These are phyloP conservation scores for Acanthococcus lagerstroemiae DNA, from an alignment of 2,888 invertebrate genomes.

Conservation along the genomic window DNA sequence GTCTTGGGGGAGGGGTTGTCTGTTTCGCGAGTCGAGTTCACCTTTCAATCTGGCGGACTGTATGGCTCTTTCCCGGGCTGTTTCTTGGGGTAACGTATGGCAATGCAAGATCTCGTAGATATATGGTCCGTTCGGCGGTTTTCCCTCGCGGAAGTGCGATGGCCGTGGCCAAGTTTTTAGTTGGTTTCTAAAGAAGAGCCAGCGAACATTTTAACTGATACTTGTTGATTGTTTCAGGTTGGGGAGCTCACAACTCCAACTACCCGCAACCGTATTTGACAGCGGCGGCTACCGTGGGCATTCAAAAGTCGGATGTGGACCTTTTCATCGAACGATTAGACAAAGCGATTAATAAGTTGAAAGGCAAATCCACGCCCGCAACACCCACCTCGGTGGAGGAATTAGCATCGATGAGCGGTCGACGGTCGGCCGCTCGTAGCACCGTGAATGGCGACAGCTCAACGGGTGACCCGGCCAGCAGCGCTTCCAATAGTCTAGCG, in stretches of 20 bases:
- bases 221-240: slow-evolving; percentile 47
- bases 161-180: too few relatives aligned
- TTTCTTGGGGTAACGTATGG: too few relatives aligned
- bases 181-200: too few relatives aligned
- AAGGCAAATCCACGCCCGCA: slow-evolving; percentile 40
- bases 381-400: slow-evolving; percentile 41
- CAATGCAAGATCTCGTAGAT: too few relatives aligned
- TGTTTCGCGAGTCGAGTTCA: too few relatives aligned
- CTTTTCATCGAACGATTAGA: slow-evolving; percentile 54
- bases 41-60: too few relatives aligned
- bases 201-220: too few relatives aligned
- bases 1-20: too few relatives aligned
- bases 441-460: slow-evolving; percentile 37
- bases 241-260: slow-evolving; percentile 56
- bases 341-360: slow-evolving; percentile 47
- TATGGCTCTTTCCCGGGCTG: too few relatives aligned
- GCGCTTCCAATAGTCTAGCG: slow-evolving; percentile 40
- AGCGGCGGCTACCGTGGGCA: slow-evolving; percentile 61
- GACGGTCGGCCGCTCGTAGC: slow-evolving; percentile 36
- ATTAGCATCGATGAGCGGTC: slow-evolving; percentile 38
- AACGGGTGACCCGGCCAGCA: slow-evolving; percentile 38
- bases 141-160: too few relatives aligned
- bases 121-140: too few relatives aligned
- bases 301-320: slow-evolving; percentile 57
- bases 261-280: slow-evolving; percentile 58